phyloP scores from a whole-genome alignment of 2,888 invertebrate genomes.

The Schizaphis graminum region DNA sequence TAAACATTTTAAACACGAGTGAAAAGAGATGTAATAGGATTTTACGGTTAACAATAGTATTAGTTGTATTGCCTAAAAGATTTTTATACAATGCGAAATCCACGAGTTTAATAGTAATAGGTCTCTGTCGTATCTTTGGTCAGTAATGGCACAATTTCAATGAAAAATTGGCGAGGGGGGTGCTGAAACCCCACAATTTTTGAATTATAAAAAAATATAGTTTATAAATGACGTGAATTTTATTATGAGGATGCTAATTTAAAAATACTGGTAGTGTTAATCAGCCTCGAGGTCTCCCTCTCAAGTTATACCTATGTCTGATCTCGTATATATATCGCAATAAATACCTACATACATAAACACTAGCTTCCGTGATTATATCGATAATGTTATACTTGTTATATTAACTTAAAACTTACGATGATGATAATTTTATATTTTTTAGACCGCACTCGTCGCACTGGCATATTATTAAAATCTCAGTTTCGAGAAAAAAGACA shows the following conservation, averaged over 20 bases:
- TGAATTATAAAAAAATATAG: too few species aligned
- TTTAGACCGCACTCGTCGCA: not conserved
- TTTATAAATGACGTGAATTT: too few species aligned
- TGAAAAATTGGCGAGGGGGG: not conserved
- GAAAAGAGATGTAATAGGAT: not conserved
- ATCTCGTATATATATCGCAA: not conserved
- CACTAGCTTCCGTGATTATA: not conserved
- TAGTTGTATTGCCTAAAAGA: not conserved
- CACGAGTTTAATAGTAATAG: not conserved
- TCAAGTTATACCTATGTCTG: not conserved
- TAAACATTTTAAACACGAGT: not conserved
- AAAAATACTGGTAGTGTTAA: not conserved
- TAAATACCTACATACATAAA: not conserved
- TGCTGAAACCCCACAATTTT: too few species aligned
- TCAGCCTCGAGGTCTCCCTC: not conserved
- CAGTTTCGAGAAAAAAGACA: not conserved
- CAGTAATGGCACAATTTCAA: not conserved
- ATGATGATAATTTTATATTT: not conserved
- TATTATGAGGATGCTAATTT: too few species aligned
- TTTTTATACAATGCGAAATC: not conserved
- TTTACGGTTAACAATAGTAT: not conserved
- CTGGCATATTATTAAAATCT: not conserved
- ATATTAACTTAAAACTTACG: not conserved
- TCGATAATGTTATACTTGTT: not conserved
- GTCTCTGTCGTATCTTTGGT: not conserved